Conservation (phyloP, 1,140 invertebrate species). For the Calephelis virginiensis region DNA sequence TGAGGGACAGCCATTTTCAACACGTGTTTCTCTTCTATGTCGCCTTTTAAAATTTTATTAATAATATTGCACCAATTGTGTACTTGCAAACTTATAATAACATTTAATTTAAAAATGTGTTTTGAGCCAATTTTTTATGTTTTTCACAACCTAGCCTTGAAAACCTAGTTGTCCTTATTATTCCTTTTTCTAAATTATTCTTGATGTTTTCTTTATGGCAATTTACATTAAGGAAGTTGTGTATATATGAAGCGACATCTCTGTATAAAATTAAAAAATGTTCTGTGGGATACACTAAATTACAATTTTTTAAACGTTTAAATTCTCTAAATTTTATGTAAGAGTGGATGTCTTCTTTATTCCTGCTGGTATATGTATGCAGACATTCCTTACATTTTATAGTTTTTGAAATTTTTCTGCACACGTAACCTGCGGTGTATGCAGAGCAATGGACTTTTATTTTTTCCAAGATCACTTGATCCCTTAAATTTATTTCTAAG, state of each 20-base stretch:
- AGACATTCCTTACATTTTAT: not conserved
- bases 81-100: not conserved
- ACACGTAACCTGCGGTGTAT: not conserved
- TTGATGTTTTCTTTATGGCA: constrained; percentile 5
- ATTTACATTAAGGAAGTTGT: not conserved
- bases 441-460: not conserved
- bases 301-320: not conserved
- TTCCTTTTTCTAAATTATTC: not conserved
- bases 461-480: not conserved
- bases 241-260: not conserved
- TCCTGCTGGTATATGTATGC: not conserved
- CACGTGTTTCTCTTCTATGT: not conserved
- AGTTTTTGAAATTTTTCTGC: not conserved
- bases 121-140: not conserved
- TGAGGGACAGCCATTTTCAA: not conserved
- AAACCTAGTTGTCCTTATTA: not conserved
- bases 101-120: not conserved
- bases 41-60: constrained; percentile 1
- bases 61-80: constrained; percentile 2
- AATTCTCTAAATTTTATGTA: not conserved
- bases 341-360: not conserved
- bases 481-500: not conserved
- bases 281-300: not conserved
- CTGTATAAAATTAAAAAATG: not conserved
- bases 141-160: not conserved